Evolutionary conservation across 2,888 invertebrate species (phyloP).

Genomic region (Caenorhabditis virilis): DNA sequence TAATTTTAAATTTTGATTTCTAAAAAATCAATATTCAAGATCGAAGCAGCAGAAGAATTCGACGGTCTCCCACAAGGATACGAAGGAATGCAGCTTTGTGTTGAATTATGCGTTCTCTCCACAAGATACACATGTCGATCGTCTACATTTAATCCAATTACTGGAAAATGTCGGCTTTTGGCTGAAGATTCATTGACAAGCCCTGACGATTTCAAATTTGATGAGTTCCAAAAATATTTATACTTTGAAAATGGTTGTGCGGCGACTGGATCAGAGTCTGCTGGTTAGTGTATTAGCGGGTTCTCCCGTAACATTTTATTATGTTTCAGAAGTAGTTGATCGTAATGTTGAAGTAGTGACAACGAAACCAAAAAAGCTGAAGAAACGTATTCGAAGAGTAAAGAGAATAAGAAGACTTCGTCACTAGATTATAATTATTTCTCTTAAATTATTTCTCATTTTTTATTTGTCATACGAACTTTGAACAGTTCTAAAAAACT

Average conservation of each 20-base stretch:
- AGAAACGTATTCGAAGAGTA: constrained; percentile 4
- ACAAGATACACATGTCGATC: constrained; percentile 60
- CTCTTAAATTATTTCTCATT: too few relatives aligned
- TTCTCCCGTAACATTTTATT: not conserved
- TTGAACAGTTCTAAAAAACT: not conserved
- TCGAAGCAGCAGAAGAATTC: constrained; percentile 59
- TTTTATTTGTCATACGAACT: too few relatives aligned
- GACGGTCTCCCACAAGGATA: constrained; percentile 63
- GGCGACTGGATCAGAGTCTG: constrained; percentile 2
- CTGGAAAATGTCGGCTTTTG: constrained; percentile 56
- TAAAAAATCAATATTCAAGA: too few relatives aligned
- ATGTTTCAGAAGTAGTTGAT: constrained; percentile 6
- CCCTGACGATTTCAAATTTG: constrained; percentile 57
- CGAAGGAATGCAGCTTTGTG: constrained; percentile 65
- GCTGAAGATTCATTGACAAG: constrained; percentile 55
- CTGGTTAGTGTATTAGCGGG: not conserved
- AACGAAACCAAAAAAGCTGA: constrained; percentile 29
- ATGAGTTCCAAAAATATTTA: constrained; percentile 44
- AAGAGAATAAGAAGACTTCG: not conserved
- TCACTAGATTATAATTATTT: too few relatives aligned
- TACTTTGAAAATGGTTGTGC: constrained; percentile 66
- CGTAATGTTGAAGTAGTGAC: constrained; percentile 23
- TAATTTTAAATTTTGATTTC: not conserved
- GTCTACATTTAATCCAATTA: constrained; percentile 55
- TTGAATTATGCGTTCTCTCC: constrained; percentile 64